A percentile compares a stretch with the other conserved stretches of the same genome.
These are phyloP conservation scores for Chorisops tibialis DNA, from an alignment of 2,888 invertebrate species.

Conservation along the genomic window DNA sequence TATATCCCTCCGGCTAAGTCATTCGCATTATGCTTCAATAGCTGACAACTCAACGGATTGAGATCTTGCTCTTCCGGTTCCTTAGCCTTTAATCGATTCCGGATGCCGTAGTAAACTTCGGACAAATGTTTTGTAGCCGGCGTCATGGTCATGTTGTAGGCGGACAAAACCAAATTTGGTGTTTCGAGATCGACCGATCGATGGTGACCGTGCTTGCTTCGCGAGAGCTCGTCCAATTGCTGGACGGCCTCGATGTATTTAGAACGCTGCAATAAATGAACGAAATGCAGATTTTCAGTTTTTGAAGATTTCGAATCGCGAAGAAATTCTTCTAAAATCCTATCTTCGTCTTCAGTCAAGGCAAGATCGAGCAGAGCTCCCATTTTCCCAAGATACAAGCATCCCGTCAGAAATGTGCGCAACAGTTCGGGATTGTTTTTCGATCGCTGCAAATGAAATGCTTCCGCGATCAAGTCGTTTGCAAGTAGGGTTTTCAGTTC, in stretches of 20 bases:
- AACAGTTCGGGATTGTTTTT: slow-evolving; percentile 42
- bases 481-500: slow-evolving; percentile 45
- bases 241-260: slow-evolving; percentile 50
- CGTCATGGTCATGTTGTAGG: slow-evolving; percentile 48
- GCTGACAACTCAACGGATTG: slow-evolving; percentile 46
- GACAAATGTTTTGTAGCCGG: slow-evolving; percentile 46
- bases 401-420: slow-evolving; percentile 44
- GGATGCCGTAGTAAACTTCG: slow-evolving; percentile 45
- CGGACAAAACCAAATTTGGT: slow-evolving; percentile 44
- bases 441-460: slow-evolving; percentile 47
- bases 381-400: slow-evolving; percentile 42
- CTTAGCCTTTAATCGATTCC: slow-evolving; percentile 38
- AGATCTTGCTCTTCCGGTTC: slow-evolving; percentile 37
- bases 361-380: slow-evolving; percentile 44
- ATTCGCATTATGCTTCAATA: slow-evolving; percentile 44
- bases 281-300: slow-evolving; percentile 45
- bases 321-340: slow-evolving; percentile 43
- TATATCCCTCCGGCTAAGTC: slow-evolving; percentile 44
- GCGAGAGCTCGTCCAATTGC: slow-evolving; percentile 46
- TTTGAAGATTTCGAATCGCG: slow-evolving; percentile 38
- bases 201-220: slow-evolving; percentile 33
- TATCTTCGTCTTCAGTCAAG: slow-evolving; percentile 45
- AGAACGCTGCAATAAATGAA: slow-evolving; percentile 46
- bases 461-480: slow-evolving; percentile 47
- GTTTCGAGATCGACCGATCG: slow-evolving; percentile 39